These are phyloP conservation scores for Melanostigma gelatinosum DNA, from an alignment of 2,113 vertebrate genomes.

Conservation along the genomic window DNA sequence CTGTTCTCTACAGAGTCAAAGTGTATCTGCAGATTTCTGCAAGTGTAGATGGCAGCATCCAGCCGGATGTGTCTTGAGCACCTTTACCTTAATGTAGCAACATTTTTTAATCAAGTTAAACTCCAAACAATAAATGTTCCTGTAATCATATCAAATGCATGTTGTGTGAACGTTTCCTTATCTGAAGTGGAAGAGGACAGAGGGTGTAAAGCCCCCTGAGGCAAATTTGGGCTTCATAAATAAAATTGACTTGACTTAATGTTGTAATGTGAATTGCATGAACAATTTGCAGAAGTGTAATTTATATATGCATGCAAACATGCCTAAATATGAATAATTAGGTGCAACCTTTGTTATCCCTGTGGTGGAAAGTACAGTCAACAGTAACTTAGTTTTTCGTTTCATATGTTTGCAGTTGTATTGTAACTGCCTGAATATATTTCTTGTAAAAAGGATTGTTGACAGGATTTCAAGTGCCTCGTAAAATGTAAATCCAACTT, in stretches of 20 bases:
- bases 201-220: not conserved
- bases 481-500: not conserved
- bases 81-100: not conserved
- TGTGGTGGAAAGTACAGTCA: not conserved
- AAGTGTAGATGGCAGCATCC: not conserved
- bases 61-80: not conserved
- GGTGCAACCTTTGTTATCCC: not conserved
- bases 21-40: conserved; percentile 22
- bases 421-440: not conserved
- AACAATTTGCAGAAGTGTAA: not conserved
- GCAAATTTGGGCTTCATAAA: not conserved
- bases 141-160: not conserved
- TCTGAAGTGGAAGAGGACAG: not conserved
- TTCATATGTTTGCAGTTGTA: not conserved
- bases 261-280: not conserved
- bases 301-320: conserved; percentile 8
- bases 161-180: not conserved
- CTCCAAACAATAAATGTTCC: not conserved
- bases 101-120: not conserved
- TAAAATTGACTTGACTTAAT: not conserved
- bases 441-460: not conserved
- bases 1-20: conserved; percentile 5
- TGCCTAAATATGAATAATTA: not conserved
- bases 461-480: not conserved
- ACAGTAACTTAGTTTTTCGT: not conserved